These are phyloP conservation scores for Cantharis rufa DNA, from an alignment of 2,888 invertebrate genomes.

Conservation along the genomic window DNA sequence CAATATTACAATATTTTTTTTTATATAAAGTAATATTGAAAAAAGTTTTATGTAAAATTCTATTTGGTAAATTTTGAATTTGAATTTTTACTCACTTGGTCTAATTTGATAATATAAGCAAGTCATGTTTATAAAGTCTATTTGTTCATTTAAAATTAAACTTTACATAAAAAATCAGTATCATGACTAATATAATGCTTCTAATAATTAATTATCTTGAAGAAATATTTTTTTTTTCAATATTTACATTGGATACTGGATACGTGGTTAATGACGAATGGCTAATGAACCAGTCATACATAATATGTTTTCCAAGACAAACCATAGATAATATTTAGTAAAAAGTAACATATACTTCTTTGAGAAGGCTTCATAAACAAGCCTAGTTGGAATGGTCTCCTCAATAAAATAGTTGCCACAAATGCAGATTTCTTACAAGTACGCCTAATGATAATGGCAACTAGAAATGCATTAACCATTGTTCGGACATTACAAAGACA, in stretches of 20 bases:
- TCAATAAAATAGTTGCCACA: slow-evolving; percentile 8
- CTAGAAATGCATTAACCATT: slow-evolving; percentile 16
- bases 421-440: slow-evolving; percentile 12
- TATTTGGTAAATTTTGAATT: too few relatives aligned
- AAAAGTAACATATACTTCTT: background rate
- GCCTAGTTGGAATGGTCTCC: background rate
- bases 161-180: too few relatives aligned
- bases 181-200: background rate
- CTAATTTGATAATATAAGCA: too few relatives aligned
- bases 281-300: background rate
- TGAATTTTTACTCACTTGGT: too few relatives aligned
- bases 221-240: background rate
- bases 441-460: slow-evolving; percentile 10
- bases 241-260: too few relatives aligned
- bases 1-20: too few relatives aligned
- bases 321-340: background rate
- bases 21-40: too few relatives aligned
- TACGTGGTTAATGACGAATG: background rate
- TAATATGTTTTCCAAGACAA: background rate
- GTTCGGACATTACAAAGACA: slow-evolving; percentile 12
- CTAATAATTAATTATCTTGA: slow-evolving; percentile 1
- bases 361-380: slow-evolving; percentile 1
- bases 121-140: too few relatives aligned
- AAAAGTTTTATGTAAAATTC: too few relatives aligned
- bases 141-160: too few relatives aligned